Conservation (phyloP, 2,113 vertebrate genomes). For the Apodemus speciosus region DNA sequence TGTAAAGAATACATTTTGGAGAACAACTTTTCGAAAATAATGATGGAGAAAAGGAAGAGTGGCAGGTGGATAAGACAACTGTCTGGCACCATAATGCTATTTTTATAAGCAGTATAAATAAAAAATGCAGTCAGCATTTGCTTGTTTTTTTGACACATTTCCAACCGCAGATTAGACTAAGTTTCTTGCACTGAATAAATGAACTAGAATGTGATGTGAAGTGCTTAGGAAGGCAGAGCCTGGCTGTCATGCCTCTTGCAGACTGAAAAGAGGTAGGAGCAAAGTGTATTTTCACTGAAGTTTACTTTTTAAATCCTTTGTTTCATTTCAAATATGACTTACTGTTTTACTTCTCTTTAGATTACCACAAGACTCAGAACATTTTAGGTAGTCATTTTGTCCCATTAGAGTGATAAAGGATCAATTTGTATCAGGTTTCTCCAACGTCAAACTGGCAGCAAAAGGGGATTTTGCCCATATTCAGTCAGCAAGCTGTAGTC, state of each 20-base stretch:
- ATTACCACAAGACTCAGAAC: neutral
- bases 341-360: neutral
- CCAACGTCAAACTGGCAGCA: neutral
- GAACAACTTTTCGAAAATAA: slow-evolving; percentile 42
- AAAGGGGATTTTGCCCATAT: too few species aligned
- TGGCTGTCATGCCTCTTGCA: neutral
- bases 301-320: neutral
- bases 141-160: slow-evolving; percentile 56
- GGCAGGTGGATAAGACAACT: slow-evolving; percentile 37
- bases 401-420: neutral
- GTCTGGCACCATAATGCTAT: slow-evolving; percentile 50
- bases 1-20: slow-evolving; percentile 9
- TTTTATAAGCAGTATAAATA: slow-evolving; percentile 58
- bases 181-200: slow-evolving; percentile 27
- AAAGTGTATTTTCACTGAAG: neutral
- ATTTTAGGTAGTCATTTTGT: neutral
- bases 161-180: slow-evolving; percentile 40
- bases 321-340: neutral
- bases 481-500: neutral
- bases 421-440: neutral
- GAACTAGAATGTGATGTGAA: neutral
- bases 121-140: slow-evolving; percentile 52
- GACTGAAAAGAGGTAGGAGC: neutral
- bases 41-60: slow-evolving; percentile 17
- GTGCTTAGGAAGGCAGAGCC: neutral